Evolutionary conservation across 2,797 vertebrate species (phyloP), one percentile per base, ranked within the genome.

Genomic region (Phoxinus dragarum): DNA sequence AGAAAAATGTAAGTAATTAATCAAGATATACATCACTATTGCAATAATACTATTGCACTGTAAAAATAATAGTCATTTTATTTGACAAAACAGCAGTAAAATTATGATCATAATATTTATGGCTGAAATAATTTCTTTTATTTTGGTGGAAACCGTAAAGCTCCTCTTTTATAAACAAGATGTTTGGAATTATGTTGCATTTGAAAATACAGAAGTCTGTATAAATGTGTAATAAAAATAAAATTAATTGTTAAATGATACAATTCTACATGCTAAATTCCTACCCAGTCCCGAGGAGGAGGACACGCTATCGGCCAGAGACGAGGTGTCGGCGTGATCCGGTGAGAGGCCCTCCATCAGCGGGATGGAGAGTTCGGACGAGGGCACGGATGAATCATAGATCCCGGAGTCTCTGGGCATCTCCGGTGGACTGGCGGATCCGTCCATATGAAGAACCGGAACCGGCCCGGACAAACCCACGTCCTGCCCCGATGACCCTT

Each of bases 391-490:
- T 0, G 98, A 98, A 90, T 99, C 98, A 0, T 99, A 99, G 92
- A 99, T 99, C 85, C 98, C 98, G 0, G 98, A 99, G 94, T 99
- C 98, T 49, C 98, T 95, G 17, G 98, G 98, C 94, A 96, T 94
- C 86, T 97, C 97, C 0, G 94, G 94, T 14, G 95, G 93, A 81
- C 94, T 91, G n/a, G 92, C 88, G 1, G 90, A 89, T 82, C 94
- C 96, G 11, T 95, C 94, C 12, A 88, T 31, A 16, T 94, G 95
- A 84, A 94, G 87, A 86, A 93, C 86, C 0, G 96, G 87, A 86
- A 93, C 86, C 0, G 96, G 95, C 44, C 91, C 94, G 76, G 94
- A 92, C 66, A 89, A 88, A 0, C 93, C 93, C 78, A 72, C 89
- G 0, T 94, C 93, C 1, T 92, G 61, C 91, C 92, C 38, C 90